Evolutionary conservation across 2,113 vertebrate genomes (phyloP).

Genomic region (Antechinus flavipes): DNA sequence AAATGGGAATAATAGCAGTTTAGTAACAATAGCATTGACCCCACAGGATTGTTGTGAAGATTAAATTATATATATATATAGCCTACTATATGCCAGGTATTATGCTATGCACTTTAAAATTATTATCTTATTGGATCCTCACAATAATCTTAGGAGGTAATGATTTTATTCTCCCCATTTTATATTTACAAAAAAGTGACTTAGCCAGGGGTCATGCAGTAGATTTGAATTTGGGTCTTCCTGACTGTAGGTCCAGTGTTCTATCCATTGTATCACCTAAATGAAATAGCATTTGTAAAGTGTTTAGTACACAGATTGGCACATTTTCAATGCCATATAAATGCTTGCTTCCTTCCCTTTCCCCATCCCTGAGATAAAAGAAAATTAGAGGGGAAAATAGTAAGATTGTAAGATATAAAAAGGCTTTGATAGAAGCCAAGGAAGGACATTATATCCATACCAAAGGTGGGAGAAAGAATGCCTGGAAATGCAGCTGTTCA

Average conservation of each 20-base stretch:
- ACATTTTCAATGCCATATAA: not conserved
- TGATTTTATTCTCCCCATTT: not conserved
- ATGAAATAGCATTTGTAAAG: not conserved
- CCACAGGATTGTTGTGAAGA: not conserved
- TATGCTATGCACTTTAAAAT: not conserved
- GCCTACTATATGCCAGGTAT: not conserved
- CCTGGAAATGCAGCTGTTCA: not conserved
- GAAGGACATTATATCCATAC: not conserved
- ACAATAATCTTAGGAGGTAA: not conserved
- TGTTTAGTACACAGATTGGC: not conserved
- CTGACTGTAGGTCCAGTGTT: not conserved
- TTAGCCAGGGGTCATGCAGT: too few relatives aligned
- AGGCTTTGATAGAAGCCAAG: not conserved
- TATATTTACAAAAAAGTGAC: not conserved
- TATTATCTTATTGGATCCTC: not conserved
- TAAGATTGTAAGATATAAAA: not conserved
- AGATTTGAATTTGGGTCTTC: not conserved
- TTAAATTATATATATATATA: not conserved
- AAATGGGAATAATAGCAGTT: not conserved
- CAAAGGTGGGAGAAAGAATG: not conserved
- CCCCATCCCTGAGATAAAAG: not conserved
- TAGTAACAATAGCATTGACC: not conserved
- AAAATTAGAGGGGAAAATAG: not conserved
- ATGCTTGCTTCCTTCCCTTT: not conserved
- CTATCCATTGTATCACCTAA: not conserved